phyloP scores from a whole-genome alignment of 2,888 invertebrate species.

The Pammene aurita region DNA sequence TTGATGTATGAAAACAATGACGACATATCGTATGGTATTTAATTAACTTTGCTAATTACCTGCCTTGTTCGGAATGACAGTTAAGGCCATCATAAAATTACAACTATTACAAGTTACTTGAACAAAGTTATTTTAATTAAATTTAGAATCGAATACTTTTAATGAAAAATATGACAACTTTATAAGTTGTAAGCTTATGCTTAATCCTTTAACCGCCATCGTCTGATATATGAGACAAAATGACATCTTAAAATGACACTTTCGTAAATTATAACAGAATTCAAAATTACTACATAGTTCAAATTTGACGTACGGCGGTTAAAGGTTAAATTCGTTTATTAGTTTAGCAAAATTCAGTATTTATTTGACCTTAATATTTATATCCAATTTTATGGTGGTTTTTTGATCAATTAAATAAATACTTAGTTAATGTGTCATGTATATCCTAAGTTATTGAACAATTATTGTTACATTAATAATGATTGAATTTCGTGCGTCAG shows the following conservation, averaged over 20 bases:
- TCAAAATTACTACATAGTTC: too few species aligned
- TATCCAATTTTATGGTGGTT: background rate
- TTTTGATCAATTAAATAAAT: background rate
- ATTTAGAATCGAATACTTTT: background rate
- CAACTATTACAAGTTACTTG: background rate
- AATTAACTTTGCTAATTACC: slow-evolving; percentile 41
- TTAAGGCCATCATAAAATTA: slow-evolving; percentile 16
- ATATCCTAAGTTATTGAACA: slow-evolving; percentile 22
- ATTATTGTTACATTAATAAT: slow-evolving; percentile 42
- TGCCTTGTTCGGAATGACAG: slow-evolving; percentile 33
- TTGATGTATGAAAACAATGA: slow-evolving; percentile 58
- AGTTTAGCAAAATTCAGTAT: slow-evolving; percentile 2
- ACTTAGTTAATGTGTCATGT: slow-evolving; percentile 26
- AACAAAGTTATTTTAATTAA: slow-evolving; percentile 13
- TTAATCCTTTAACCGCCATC: too few species aligned
- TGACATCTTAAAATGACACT: too few species aligned
- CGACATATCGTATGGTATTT: slow-evolving; percentile 66
- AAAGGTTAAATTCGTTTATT: too few species aligned
- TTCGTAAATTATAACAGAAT: too few species aligned
- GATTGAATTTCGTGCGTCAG: slow-evolving; percentile 34
- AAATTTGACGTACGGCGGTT: too few species aligned
- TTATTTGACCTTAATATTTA: background rate
- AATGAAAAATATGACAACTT: background rate
- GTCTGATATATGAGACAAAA: too few species aligned
- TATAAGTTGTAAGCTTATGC: background rate